Conservation (phyloP, 2,888 invertebrate genomes). For the Dascillus cervinus region DNA sequence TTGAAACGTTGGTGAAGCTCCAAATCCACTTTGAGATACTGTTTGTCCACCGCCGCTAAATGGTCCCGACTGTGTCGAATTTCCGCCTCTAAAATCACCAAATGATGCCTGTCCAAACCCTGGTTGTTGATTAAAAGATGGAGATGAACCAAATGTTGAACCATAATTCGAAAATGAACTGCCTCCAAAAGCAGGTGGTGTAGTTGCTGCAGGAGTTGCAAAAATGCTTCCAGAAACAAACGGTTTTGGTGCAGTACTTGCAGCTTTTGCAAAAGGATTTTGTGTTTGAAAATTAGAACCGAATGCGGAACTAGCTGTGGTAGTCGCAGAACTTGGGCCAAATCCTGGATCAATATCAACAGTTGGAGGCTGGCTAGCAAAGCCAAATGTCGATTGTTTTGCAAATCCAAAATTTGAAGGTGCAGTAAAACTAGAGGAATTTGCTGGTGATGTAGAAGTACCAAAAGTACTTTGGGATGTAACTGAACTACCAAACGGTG, state of each 20-base stretch:
- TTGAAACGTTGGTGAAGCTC: slow-evolving; percentile 22
- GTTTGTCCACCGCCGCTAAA: slow-evolving; percentile 34
- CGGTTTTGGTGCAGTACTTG: slow-evolving; percentile 12
- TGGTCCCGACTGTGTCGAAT: slow-evolving; percentile 26
- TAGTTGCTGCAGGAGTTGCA: slow-evolving; percentile 12
- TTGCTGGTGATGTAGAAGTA: slow-evolving; percentile 13
- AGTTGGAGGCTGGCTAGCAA: slow-evolving; percentile 12
- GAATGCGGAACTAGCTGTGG: slow-evolving; percentile 18
- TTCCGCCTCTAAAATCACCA: slow-evolving; percentile 29
- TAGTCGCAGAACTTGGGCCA: slow-evolving; percentile 11
- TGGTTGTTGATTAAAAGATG: slow-evolving; percentile 24
- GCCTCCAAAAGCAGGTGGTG: slow-evolving; percentile 13
- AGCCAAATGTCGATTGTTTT: slow-evolving; percentile 16
- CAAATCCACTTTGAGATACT: slow-evolving; percentile 39
- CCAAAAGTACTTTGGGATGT: slow-evolving; percentile 14
- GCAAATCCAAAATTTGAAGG: slow-evolving; percentile 15
- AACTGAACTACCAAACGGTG: slow-evolving; percentile 8
- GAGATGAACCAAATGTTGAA: slow-evolving; percentile 13
- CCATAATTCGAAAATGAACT: slow-evolving; percentile 8
- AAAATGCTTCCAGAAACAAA: slow-evolving; percentile 15
- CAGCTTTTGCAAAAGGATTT: slow-evolving; percentile 17
- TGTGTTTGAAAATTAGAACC: slow-evolving; percentile 38
- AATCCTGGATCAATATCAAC: slow-evolving; percentile 14
- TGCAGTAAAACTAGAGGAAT: slow-evolving; percentile 7
- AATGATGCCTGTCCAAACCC: slow-evolving; percentile 28